Evolutionary conservation across 2,113 vertebrate genomes (phyloP).

Genomic region (Meles meles): DNA sequence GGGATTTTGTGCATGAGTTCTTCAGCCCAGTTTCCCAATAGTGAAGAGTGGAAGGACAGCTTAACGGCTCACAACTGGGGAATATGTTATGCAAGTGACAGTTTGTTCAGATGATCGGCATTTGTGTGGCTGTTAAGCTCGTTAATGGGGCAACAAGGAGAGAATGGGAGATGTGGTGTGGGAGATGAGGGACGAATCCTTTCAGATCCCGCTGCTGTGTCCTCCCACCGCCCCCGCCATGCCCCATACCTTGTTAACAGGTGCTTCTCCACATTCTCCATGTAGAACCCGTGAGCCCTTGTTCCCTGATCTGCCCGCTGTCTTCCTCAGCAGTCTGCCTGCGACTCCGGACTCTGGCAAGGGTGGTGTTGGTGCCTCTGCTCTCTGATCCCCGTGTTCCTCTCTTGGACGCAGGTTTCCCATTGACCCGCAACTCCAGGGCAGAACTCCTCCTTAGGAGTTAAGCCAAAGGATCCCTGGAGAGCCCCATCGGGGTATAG

Average conservation of each 20-base stretch:
- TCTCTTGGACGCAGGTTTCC: not conserved
- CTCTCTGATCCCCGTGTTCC: not conserved
- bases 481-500: not conserved
- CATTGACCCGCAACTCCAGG: not conserved
- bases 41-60: not conserved
- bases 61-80: not conserved
- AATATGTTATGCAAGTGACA: not conserved
- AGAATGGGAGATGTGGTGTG: not conserved
- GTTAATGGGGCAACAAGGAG: not conserved
- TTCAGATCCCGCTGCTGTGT: not conserved
- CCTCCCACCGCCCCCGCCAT: rapidly evolving
- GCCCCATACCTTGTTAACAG: not conserved
- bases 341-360: not conserved
- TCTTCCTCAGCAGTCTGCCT: not conserved
- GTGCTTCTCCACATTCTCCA: not conserved
- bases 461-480: not conserved
- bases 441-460: not conserved
- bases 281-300: not conserved
- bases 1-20: not conserved
- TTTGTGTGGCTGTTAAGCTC: not conserved
- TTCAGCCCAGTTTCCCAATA: not conserved
- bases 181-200: not conserved
- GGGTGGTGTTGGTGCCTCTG: not conserved
- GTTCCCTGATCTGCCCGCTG: not conserved
- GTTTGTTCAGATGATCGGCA: not conserved